These are phyloP conservation scores for Nesogale talazaci DNA, from an alignment of 2,113 vertebrate species.

Conservation along the genomic window DNA sequence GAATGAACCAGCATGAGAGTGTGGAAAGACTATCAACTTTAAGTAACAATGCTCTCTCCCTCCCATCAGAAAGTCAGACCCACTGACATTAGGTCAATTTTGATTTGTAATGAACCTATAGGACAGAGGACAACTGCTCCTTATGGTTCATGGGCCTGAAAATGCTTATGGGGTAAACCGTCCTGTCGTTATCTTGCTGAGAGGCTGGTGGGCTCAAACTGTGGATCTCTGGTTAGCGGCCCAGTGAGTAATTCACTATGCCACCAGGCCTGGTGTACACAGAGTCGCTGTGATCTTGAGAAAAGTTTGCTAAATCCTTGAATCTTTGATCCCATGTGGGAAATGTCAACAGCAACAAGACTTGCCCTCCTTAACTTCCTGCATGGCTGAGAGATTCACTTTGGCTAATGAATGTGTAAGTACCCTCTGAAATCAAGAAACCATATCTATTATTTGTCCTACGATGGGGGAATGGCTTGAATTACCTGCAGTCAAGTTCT, in stretches of 20 bases:
- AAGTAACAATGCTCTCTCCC: not conserved
- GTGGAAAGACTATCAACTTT: not conserved
- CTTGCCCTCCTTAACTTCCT: not conserved
- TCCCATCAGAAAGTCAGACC: too few relatives aligned
- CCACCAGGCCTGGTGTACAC: too few relatives aligned
- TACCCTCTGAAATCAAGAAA: not conserved
- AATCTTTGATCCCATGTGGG: not conserved
- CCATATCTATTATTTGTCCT: not conserved
- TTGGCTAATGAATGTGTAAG: not conserved
- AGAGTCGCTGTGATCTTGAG: not conserved
- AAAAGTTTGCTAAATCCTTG: constrained; percentile 8
- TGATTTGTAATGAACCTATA: too few relatives aligned
- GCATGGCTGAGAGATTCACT: not conserved
- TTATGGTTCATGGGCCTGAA: too few relatives aligned
- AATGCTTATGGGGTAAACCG: too few relatives aligned
- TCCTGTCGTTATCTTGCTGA: too few relatives aligned
- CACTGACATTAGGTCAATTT: too few relatives aligned
- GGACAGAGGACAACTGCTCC: too few relatives aligned
- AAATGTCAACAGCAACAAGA: not conserved
- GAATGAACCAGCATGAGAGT: not conserved
- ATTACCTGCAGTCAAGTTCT: not conserved
- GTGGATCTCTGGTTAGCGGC: too few relatives aligned
- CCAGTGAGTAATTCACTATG: too few relatives aligned
- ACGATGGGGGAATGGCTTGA: not conserved
- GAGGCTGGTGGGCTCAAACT: too few relatives aligned